phyloP scores from a whole-genome alignment of 1,140 invertebrate species.

The Helicorthomorpha holstii region DNA sequence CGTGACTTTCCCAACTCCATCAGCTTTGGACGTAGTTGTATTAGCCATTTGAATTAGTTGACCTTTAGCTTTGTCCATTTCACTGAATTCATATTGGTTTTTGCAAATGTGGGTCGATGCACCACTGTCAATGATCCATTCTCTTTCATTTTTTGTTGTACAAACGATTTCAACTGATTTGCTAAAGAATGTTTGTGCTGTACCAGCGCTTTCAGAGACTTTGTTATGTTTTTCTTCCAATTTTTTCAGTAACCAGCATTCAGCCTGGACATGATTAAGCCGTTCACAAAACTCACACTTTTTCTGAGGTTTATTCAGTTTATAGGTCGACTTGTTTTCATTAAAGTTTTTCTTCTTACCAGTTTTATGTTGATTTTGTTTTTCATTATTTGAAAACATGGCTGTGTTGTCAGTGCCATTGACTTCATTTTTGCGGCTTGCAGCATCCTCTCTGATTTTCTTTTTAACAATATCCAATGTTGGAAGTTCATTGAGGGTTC shows the following conservation, averaged over 20 bases:
- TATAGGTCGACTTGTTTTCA: background rate
- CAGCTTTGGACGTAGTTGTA: too few species aligned
- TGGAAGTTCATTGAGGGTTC: background rate
- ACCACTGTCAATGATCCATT: conserved; percentile 5
- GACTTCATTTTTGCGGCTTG: background rate
- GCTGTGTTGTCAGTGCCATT: background rate
- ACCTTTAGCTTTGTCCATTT: too few species aligned
- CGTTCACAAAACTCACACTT: background rate
- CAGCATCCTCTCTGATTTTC: conserved; percentile 1
- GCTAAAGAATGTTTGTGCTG: background rate
- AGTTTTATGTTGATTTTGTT: background rate
- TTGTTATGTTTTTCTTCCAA: background rate
- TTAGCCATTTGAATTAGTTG: too few species aligned
- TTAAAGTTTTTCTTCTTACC: background rate
- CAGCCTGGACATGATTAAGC: too few species aligned
- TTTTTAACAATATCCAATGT: background rate
- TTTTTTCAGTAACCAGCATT: background rate
- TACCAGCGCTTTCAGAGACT: background rate
- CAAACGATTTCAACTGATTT: background rate
- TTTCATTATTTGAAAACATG: background rate
- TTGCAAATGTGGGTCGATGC: too few species aligned
- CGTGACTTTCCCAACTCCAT: too few species aligned
- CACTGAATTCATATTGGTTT: too few species aligned
- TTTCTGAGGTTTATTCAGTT: background rate
- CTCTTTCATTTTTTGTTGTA: background rate